These are phyloP conservation scores for Loriculus beryllinus DNA, from an alignment of 2,797 vertebrate genomes.

Conservation along the genomic window DNA sequence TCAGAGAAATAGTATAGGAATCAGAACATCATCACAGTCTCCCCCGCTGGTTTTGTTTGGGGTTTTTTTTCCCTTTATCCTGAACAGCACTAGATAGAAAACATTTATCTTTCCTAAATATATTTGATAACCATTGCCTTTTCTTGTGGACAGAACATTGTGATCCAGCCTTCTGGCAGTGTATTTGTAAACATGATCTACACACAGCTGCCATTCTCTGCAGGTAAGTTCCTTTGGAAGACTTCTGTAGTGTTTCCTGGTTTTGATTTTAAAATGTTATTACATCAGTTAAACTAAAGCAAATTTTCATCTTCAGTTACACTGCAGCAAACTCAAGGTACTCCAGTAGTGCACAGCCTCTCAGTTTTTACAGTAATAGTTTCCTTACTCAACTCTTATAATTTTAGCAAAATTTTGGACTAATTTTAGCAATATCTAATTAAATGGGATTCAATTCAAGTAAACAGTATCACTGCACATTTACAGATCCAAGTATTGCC, in stretches of 20 bases:
- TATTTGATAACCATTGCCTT: neutral
- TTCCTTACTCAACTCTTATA: neutral
- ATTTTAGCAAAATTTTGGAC: neutral
- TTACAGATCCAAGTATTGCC: neutral
- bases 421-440: neutral
- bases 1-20: neutral
- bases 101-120: neutral
- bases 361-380: neutral
- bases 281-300: neutral
- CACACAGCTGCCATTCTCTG: conserved; percentile 82
- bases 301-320: neutral
- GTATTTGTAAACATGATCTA: conserved; percentile 85
- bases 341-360: neutral
- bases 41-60: rapidly evolving
- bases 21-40: neutral
- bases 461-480: neutral
- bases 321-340: neutral
- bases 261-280: neutral
- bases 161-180: conserved; percentile 79
- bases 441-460: neutral
- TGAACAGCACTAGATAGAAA: neutral
- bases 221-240: conserved; percentile 73
- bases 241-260: neutral
- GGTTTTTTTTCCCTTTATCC: neutral
- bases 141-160: conserved; percentile 73